Evolutionary conservation across 1,140 invertebrate genomes (phyloP).

Genomic region (Scaptomyza pallida): DNA sequence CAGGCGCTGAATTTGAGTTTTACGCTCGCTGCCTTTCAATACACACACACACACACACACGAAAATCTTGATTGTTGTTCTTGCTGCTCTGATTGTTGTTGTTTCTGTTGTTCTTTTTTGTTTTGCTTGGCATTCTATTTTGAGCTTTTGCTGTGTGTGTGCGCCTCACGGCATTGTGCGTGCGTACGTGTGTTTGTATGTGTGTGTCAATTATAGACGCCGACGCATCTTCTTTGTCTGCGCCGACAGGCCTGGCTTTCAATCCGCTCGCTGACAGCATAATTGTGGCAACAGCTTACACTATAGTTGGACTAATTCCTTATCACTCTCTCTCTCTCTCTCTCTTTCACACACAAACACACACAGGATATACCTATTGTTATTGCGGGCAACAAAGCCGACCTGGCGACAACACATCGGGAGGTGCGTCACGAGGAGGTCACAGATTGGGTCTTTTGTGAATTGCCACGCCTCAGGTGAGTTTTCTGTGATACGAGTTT

Average conservation of each 20-base stretch:
- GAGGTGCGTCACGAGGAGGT: conserved; percentile 91
- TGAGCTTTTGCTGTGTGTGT: background rate
- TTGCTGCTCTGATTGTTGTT: conserved; percentile 3
- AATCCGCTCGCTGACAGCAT: conserved; percentile 1
- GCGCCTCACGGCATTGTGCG: conserved; percentile 38
- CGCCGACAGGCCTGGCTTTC: conserved; percentile 17
- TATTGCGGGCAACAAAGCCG: conserved; percentile 93
- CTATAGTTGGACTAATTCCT: conserved; percentile 49
- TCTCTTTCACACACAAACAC: background rate
- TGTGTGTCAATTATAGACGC: conserved; percentile 64
- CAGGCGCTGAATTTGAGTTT: conserved; percentile 9
- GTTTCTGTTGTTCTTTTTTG: background rate
- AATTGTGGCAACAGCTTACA: conserved; percentile 9
- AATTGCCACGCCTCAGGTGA: conserved; percentile 89
- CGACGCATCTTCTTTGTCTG: conserved; percentile 40
- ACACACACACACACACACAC: conserved; percentile 1
- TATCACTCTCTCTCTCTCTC: background rate
- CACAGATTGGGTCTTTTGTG: conserved; percentile 91
- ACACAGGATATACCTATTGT: conserved; percentile 92
- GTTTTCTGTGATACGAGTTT: conserved; percentile 16
- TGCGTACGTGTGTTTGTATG: conserved; percentile 40
- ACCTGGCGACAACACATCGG: conserved; percentile 87
- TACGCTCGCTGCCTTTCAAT: background rate
- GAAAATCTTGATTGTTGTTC: conserved; percentile 13
- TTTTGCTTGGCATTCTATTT: conserved; percentile 19